Evolutionary conservation across 2,113 vertebrate genomes (phyloP), one percentile per base, ranked within the genome.

Genomic region (Rhynchopsitta pachyrhyncha): DNA sequence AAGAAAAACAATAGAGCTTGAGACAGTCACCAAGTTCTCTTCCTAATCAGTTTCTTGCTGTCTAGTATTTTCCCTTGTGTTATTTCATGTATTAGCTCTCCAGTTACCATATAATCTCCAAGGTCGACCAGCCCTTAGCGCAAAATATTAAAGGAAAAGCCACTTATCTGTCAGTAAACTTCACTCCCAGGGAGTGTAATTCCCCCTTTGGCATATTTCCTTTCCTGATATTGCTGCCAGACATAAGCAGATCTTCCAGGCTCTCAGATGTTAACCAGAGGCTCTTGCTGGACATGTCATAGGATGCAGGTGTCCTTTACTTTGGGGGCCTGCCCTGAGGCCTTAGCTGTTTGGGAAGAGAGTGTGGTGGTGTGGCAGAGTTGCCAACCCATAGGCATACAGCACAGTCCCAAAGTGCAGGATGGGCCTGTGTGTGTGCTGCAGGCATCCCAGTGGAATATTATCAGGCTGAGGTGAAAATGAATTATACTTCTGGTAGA

Each of bases 231-330:
- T 2, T 76, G 20, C 55, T 60, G 22, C 22, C 35, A 85, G 33
- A 24, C 3, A 6, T 14, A 55, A 39, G 35, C 33, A 71, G 60
- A 23, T 55, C 27, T 53, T 82, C 46, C 17, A 1, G 6, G 29
- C 55, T 29, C 4, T 1, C 1, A 1, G 46, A 3, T 16, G 2
- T 28, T 50, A 44, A 31, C 28, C 42, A 25, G 10, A 50, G 73
- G 50, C 42, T 66, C 47, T 62, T 69, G 60, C 76, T 82, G 57
- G 67, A 5, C 2, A 0, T 1, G 4, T 62, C 24, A 23, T n/a
- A 11, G 1, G 42, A 15, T 33, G 46, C 57, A 67, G 23, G 14
- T 23, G 7, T 28, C 19, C 20, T 44, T 83, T 6, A 9, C 12
- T 74, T 17, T 18, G 3, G 77, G 24, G 62, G 8, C 33, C 24